Evolutionary conservation across 2,113 vertebrate species (phyloP), one percentile per base, ranked within the genome.

Genomic region (Empidonax alnorum): DNA sequence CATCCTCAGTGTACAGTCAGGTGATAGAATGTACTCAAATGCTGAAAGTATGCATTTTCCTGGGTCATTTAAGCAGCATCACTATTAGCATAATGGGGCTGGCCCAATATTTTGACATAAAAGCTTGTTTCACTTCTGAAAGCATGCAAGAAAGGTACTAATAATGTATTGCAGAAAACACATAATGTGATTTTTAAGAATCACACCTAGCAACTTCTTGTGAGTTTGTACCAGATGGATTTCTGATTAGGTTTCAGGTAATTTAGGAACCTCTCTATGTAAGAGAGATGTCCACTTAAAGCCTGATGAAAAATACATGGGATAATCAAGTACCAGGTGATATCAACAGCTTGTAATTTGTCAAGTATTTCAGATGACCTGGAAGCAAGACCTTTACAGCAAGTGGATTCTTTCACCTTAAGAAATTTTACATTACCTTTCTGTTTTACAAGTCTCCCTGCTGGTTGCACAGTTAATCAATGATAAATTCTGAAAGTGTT

Each of bases 111-210:
- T 88, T 94, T 80, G 71, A 47, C 31, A 13, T 63, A 90, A 67
- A 58, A 86, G 89, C 37, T 6, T 31, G 39, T 58, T 81, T 89
- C n/a, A 56, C 78, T 90, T 75, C 21, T 8, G 76, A 92, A 92
- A 63, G n/a, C 55, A 52, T 46, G 22, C 19, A 88, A 66, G n/a
- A 49, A 71, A 92, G 72, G 47, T 19, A 67, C 68, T 87, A 92
- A 94, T 83, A 96, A 77, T 91, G 75, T 42, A 76, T 58, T 75
- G 25, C 44, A 95, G 82, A 93, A 95, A 95, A 82, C 25, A 81
- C 15, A 35, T 72, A 75, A 90, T 78, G 47, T 67, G 68, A 65
- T 89, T 93, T 93, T 90, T 82, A 82, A 73, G 72, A 94, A 92
- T 84, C 79, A 61, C 55, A 88, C 72, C 72, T 89, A 84, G 47